Base-by-base conservation (phyloP, 2,113 vertebrate species). In the Tragulus kanchil region DNA sequence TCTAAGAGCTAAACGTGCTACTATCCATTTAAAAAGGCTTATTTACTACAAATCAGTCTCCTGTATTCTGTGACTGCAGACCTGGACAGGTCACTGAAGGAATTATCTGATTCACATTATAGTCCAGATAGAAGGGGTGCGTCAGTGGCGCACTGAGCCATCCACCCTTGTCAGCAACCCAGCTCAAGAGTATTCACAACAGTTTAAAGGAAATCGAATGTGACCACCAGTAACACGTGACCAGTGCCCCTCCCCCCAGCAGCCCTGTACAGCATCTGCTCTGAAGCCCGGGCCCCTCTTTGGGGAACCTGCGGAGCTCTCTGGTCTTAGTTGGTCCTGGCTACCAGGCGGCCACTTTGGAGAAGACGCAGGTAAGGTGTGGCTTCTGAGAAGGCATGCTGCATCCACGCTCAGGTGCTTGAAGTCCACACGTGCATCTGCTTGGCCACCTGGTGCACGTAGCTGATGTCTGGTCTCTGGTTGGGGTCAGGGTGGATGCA, bases 351-450 rank as follows among this genome's bases (percentile, higher is more conserved):
- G 96, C 97, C 97, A 97, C 98, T 95, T 87, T 85, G 42, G 98
- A 98, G 97, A 97, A 73, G 93, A 98, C 98, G 98, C 98, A 96
- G 90, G 98, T 97, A 25, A 73, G 97, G 98, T 85, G 97, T 77
- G 97, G 98, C 97, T 83, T 83, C 67, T 16, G 93, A 50, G 36
- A 0, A 91, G 17, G 96, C 59, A 5, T 0, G 0, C 54, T 0
- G 3, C 42, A 31, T 5, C 75, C 13, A 0, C 1, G 16, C 28
- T 99, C 99, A 99, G 97, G 99, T 99, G 98, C 99, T 99, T 42
- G 99, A 97, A 54, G 98, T 99, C 99, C 99, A 99, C 61, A 99
- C 97, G 2, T 99, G 99, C 99, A 99, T 99, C 97, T 99, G 99
- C 95, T 98, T 99, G 50, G 99, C 99, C 17, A 99, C 97, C 97